Evolutionary conservation across 2,797 vertebrate species (phyloP), one percentile per base, ranked within the genome.

Genomic region (Moxostoma hubbsi): DNA sequence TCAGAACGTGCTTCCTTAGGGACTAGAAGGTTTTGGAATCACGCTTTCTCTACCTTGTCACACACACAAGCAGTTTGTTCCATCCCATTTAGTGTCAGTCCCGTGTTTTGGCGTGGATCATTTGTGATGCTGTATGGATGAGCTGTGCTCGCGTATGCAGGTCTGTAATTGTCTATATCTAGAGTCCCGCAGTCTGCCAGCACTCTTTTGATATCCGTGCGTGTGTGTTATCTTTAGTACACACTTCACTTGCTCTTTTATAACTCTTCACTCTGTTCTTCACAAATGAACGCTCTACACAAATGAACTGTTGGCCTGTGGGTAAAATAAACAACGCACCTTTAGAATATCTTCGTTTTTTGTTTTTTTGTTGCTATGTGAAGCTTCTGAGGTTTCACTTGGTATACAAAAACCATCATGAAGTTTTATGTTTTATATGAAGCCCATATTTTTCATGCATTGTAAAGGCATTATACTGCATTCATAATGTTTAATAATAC

Each of bases 131-230:
- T 24, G 73, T 72, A 77, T 74, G 90, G 86, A 88, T 89, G 85
- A 82, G 87, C 85, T 88, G 84, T 82, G 64, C 87, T 81, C 84
- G 85, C 85, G 86, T 85, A 73, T 89, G 90, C 90, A 91, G 90
- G 90, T 92, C 91, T 90, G 87, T 92, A 88, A 92, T 91, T 87
- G 89, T 85, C 76, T 82, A 86, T 88, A 76, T 81, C 79, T 86
- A 79, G 65, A 82, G 69, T 86, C 87, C 82, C 84, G 84, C 69
- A 83, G 83, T 85, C 79, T 84, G 77, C 80, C 86, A 82, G 85
- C 85, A 81, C 82, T 90, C 18, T 73, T 91, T 89, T 91, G 88
- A 90, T 88, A 75, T 64, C 11, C 18, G 49, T 53, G 45, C 59
- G 24, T 18, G 61, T 16, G 18, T 73, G 36, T 77, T 67, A 75